Conservation (phyloP, 2,797 vertebrate species). For the Microhierax caerulescens region DNA sequence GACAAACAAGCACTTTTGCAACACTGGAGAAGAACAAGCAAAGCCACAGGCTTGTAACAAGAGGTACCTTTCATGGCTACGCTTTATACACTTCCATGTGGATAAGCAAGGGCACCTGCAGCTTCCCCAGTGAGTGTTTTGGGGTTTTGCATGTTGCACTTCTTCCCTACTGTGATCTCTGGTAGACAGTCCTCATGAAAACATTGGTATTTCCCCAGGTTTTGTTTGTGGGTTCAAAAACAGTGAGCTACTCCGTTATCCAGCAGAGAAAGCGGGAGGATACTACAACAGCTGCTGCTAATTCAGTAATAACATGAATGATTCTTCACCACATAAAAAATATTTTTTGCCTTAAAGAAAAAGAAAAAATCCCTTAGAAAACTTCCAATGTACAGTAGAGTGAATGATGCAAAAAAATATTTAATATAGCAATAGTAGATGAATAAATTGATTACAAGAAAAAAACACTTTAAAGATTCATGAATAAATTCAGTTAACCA, state of each 20-base stretch:
- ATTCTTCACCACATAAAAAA: neutral
- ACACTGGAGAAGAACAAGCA: neutral
- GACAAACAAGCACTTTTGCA: neutral
- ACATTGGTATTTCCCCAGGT: neutral
- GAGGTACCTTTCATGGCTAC: neutral
- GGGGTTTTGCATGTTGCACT: neutral
- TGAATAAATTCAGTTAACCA: constrained; percentile 51
- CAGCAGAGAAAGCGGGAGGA: neutral
- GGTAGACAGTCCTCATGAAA: neutral
- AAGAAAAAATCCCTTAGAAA: neutral
- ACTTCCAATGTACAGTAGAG: neutral
- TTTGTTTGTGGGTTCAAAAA: neutral
- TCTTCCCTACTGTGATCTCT: neutral
- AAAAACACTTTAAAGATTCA: constrained; percentile 11
- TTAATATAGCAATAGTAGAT: neutral
- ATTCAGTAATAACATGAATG: neutral
- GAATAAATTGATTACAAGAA: constrained; percentile 18
- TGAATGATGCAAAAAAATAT: neutral
- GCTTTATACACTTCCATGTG: neutral
- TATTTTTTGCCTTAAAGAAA: neutral
- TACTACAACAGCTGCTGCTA: neutral
- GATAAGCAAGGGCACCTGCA: neutral
- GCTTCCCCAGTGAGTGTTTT: neutral
- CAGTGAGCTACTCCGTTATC: neutral
- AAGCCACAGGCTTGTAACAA: constrained; percentile 6